A percentile compares a stretch with the other conserved stretches of the same genome.
phyloP scores from a whole-genome alignment of 2,113 vertebrate species.

The Cyprinodon variegatus region DNA sequence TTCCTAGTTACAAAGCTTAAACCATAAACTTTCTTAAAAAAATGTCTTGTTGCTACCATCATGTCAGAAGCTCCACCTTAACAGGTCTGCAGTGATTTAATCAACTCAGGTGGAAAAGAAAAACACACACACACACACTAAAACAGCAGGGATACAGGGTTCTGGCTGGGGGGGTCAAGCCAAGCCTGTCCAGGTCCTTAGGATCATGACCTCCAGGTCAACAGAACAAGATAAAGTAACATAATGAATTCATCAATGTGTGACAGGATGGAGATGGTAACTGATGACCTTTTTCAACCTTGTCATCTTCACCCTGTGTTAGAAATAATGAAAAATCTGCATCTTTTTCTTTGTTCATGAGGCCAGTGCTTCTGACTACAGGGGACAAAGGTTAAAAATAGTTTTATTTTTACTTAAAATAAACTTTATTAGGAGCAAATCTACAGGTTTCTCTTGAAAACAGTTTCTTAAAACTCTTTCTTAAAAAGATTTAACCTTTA shows the following conservation, averaged over 20 bases:
- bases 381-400: not conserved
- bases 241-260: slow-evolving; percentile 7
- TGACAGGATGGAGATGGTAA: not conserved
- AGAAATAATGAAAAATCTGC: not conserved
- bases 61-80: slow-evolving; percentile 1
- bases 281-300: not conserved
- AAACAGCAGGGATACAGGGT: slow-evolving; percentile 19
- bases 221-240: slow-evolving; percentile 39
- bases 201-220: slow-evolving; percentile 39
- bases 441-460: too few species aligned
- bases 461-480: too few species aligned
- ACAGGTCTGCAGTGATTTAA: slow-evolving; percentile 43
- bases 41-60: slow-evolving; percentile 26
- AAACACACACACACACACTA: slow-evolving; percentile 7
- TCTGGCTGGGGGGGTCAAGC: slow-evolving; percentile 48
- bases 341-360: not conserved
- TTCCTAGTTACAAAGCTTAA: not conserved
- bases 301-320: not conserved
- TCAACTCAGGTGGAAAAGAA: slow-evolving; percentile 46
- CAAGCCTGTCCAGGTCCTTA: slow-evolving; percentile 10
- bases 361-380: not conserved
- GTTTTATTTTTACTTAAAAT: too few species aligned
- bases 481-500: too few species aligned
- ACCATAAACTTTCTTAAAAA: not conserved
- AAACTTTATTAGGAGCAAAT: too few species aligned